Evolutionary conservation across 2,797 vertebrate genomes (phyloP).

Genomic region (Xenentodon cancila): DNA sequence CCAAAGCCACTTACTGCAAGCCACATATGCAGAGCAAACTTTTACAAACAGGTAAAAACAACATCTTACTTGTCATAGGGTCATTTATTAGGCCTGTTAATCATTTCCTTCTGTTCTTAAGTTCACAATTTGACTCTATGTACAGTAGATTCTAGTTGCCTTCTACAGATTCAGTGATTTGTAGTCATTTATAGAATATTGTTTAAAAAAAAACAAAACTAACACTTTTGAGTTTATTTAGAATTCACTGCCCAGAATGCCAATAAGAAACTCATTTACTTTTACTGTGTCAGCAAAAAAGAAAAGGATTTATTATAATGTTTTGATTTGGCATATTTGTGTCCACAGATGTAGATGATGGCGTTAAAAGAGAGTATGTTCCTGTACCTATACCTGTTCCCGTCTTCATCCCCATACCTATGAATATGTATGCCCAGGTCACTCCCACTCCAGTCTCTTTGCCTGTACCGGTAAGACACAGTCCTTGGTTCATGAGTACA

Average conservation of each 20-base stretch:
- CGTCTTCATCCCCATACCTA: slow-evolving; percentile 94
- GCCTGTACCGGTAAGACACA: slow-evolving; percentile 91
- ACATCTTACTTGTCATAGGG: not conserved
- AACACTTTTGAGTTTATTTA: too few relatives aligned
- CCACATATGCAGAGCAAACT: slow-evolving; percentile 98
- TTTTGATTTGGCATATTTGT: slow-evolving; percentile 8
- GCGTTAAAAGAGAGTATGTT: slow-evolving; percentile 92
- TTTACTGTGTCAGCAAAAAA: too few relatives aligned
- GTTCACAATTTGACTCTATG: too few relatives aligned
- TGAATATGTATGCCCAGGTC: slow-evolving; percentile 94
- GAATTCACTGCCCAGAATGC: too few relatives aligned
- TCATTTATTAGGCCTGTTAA: not conserved
- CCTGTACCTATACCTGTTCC: slow-evolving; percentile 96
- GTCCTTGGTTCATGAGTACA: not conserved
- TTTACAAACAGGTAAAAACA: slow-evolving; percentile 89
- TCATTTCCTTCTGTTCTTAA: not conserved
- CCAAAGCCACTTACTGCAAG: slow-evolving; percentile 98
- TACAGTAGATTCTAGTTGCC: too few relatives aligned
- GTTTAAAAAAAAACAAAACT: too few relatives aligned
- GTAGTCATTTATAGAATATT: too few relatives aligned
- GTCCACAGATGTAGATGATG: slow-evolving; percentile 85
- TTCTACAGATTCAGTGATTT: too few relatives aligned
- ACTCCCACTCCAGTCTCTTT: slow-evolving; percentile 88
- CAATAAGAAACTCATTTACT: too few relatives aligned
- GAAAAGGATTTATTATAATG: not conserved